phyloP scores from a whole-genome alignment of 1,140 invertebrate species.

The Portunus trituberculatus region DNA sequence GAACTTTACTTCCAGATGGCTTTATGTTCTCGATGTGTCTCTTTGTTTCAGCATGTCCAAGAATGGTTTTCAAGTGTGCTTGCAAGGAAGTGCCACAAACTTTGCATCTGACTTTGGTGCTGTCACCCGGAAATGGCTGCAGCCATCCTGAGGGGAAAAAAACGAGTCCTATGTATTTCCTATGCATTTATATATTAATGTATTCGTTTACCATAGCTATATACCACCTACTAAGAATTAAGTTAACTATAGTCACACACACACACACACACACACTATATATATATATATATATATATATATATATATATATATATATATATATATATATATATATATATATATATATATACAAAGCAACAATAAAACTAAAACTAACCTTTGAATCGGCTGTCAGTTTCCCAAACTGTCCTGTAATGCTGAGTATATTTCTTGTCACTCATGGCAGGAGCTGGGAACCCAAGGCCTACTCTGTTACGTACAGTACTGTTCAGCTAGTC shows the following conservation, averaged over 20 bases:
- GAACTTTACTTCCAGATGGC: constrained; percentile 44
- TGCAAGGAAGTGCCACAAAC: constrained; percentile 55
- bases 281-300: too few species aligned
- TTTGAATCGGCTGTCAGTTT: constrained; percentile 40
- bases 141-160: constrained; percentile 42
- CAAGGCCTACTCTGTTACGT: too few species aligned
- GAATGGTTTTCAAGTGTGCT: constrained; percentile 43
- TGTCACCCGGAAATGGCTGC: constrained; percentile 46
- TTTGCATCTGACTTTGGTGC: constrained; percentile 34
- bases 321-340: constrained; percentile 43
- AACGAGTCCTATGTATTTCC: constrained; percentile 32
- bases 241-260: too few species aligned
- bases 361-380: constrained; percentile 42
- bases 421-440: constrained; percentile 42
- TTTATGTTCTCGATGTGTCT: constrained; percentile 53
- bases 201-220: constrained; percentile 39
- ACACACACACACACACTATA: too few species aligned
- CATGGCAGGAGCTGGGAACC: constrained; percentile 37
- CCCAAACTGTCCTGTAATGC: constrained; percentile 30
- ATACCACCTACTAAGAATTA: constrained; percentile 39
- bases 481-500: too few species aligned
- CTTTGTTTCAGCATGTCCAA: constrained; percentile 41
- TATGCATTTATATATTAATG: constrained; percentile 42
- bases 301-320: constrained; percentile 33
- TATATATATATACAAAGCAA: constrained; percentile 42